Evolutionary conservation across 2,797 vertebrate species (phyloP).

Genomic region (Phoeniculus purpureus): DNA sequence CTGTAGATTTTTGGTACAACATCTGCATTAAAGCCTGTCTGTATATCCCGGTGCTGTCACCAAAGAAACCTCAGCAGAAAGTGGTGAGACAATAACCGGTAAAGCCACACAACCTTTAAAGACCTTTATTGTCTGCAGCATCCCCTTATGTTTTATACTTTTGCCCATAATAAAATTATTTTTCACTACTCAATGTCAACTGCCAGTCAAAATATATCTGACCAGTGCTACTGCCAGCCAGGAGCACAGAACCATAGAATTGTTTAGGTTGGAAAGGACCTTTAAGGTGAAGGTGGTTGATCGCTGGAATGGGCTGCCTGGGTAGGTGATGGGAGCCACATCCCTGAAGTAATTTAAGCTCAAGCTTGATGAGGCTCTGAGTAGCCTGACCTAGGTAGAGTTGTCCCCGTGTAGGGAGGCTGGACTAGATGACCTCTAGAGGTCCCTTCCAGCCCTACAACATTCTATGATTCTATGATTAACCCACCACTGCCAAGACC

Average conservation of each 20-base stretch:
- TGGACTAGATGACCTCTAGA: no score
- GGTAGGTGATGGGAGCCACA: no score
- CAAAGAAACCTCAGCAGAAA: neutral
- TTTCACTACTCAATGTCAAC: neutral
- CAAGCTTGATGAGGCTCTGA: no score
- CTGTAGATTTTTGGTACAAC: fast-evolving
- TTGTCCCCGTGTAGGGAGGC: no score
- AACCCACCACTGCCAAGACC: neutral
- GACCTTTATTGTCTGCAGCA: neutral
- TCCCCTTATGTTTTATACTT: neutral
- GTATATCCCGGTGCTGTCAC: neutral
- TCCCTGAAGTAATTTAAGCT: no score
- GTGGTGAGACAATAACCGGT: neutral
- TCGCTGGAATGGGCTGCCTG: no score
- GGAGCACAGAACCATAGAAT: neutral
- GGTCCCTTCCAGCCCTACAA: no score
- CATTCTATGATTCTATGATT: no score
- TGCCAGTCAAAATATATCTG: neutral
- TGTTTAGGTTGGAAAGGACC: neutral
- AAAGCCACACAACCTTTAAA: neutral
- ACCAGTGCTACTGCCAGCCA: neutral
- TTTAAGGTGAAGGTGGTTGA: neutral
- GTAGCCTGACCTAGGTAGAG: no score
- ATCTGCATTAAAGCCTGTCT: neutral
- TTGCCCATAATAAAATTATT: neutral